These are phyloP conservation scores for human DNA, from an alignment of 2,113 vertebrate genomes.

Conservation along the genomic window GRCh38 chr3:71680501-71681000, in stretches of 20 bases:
- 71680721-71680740: background rate
- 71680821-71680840: background rate
- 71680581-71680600: background rate
- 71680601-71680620: background rate
- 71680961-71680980: conserved; percentile 16
- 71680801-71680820: background rate
- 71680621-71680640: background rate
- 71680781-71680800: background rate
- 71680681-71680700: background rate
- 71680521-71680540: background rate
- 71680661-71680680: background rate
- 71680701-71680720: no score
- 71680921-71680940: background rate
- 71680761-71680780: background rate
- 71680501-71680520: background rate
- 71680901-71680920: background rate
- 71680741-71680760: background rate
- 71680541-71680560: background rate
- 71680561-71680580: background rate
- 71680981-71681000: background rate
- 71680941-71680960: background rate
- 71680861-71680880: conserved; percentile 63
- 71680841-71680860: conserved; percentile 15
- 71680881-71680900: background rate
- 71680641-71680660: background rate